These are phyloP conservation scores for Heterodera carotae DNA, from an alignment of 1,140 invertebrate genomes.

Conservation along the genomic window DNA sequence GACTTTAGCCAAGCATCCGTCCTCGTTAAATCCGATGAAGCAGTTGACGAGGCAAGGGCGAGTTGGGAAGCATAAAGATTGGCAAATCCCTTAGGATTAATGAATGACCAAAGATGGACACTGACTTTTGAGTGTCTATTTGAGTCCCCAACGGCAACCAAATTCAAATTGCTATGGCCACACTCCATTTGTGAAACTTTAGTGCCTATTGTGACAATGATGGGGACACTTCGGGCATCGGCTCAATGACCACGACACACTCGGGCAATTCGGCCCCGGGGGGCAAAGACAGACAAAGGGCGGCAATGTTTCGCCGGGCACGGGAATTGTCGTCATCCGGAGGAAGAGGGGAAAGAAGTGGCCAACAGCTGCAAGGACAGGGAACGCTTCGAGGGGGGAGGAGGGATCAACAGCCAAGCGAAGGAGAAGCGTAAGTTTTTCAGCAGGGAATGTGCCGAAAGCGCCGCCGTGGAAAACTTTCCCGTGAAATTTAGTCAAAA, in stretches of 20 bases:
- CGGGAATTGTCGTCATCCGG: constrained; percentile 33
- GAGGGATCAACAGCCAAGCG: background rate
- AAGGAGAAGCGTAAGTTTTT: background rate
- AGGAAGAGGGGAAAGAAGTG: constrained; percentile 28
- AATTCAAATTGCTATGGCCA: too few species aligned
- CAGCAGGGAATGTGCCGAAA: too few species aligned
- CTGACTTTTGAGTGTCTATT: too few species aligned
- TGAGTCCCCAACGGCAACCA: background rate
- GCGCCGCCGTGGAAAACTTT: too few species aligned
- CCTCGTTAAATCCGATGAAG: background rate
- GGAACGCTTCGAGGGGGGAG: background rate
- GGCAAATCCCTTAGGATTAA: too few species aligned
- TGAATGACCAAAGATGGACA: background rate
- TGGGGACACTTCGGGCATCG: constrained; percentile 48
- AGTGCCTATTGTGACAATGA: constrained; percentile 43
- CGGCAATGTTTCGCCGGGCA: constrained; percentile 40
- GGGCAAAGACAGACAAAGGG: constrained; percentile 28
- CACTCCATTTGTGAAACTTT: background rate
- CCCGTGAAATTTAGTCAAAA: too few species aligned
- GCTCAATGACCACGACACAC: constrained; percentile 45
- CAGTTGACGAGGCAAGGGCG: background rate
- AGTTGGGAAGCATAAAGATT: background rate
- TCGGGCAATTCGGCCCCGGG: constrained; percentile 34
- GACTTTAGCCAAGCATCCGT: background rate
- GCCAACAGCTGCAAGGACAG: background rate